A percentile compares a stretch with the other conserved stretches of the same genome.
Conservation (phyloP, 37 sponge, comb jelly and placozoan species). For the Hexactinellida sp. region DNA sequence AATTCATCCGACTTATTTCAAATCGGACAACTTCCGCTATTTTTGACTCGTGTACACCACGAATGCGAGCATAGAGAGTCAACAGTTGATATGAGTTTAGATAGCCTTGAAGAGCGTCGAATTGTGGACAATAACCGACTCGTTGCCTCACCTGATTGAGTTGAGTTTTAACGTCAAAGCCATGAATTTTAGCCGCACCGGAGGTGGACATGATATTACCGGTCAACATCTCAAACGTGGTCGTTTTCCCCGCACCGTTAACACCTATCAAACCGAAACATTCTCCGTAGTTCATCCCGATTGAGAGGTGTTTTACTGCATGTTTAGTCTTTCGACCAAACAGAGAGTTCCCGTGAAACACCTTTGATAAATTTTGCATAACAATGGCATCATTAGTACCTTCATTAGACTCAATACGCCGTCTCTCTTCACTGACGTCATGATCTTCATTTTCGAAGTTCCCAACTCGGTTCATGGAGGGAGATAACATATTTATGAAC, state of each 20-base stretch:
- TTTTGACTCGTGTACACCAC: constrained; percentile 58
- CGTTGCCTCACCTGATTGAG: constrained; percentile 53
- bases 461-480: not conserved
- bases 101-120: constrained; percentile 75
- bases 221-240: constrained; percentile 91
- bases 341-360: not conserved
- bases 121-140: constrained; percentile 70
- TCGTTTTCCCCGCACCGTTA: constrained; percentile 92
- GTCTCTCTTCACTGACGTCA: constrained; percentile 63
- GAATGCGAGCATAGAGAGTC: constrained; percentile 68
- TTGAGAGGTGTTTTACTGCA: constrained; percentile 41
- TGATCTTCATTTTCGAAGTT: constrained; percentile 23
- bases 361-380: constrained; percentile 52
- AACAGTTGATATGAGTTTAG: constrained; percentile 71
- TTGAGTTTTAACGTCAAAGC: constrained; percentile 55
- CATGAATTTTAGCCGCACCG: constrained; percentile 60
- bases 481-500: not conserved
- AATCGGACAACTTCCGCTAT: too few relatives aligned
- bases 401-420: constrained; percentile 18
- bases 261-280: constrained; percentile 92
- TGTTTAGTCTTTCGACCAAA: not conserved
- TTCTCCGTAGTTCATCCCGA: constrained; percentile 51
- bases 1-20: too few relatives aligned
- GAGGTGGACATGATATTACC: too few relatives aligned
- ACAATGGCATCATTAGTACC: constrained; percentile 24